phyloP scores from a whole-genome alignment of 2,888 invertebrate species.

The Ophioninae sp. region DNA sequence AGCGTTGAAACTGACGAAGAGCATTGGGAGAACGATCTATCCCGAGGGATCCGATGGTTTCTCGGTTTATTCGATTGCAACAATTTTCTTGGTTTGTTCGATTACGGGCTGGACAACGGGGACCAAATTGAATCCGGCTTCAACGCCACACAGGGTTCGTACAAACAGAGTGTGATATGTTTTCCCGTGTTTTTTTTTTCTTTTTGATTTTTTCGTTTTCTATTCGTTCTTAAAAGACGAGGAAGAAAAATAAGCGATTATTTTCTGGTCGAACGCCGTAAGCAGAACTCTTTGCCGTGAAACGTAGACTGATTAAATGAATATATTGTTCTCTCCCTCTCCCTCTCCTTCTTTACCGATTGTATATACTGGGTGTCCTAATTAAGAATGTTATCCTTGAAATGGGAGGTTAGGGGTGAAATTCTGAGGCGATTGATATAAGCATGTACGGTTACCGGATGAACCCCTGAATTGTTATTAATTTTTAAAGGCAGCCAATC shows the following conservation, averaged over 20 bases:
- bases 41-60: constrained; percentile 59
- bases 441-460: no score
- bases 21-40: constrained; percentile 24
- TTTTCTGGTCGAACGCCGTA: not conserved
- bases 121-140: constrained; percentile 69
- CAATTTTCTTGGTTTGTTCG: constrained; percentile 68
- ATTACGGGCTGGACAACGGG: constrained; percentile 69
- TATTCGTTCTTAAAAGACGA: not conserved
- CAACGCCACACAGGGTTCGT: constrained; percentile 47
- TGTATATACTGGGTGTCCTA: no score
- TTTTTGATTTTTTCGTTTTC: not conserved
- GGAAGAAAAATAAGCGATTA: not conserved
- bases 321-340: not conserved
- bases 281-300: not conserved
- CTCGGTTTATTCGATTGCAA: constrained; percentile 62
- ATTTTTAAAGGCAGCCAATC: no score
- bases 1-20: no score
- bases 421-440: no score
- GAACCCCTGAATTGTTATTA: no score
- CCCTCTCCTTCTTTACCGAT: not conserved
- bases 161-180: constrained; percentile 6
- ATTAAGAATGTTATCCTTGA: no score
- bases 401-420: no score
- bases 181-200: not conserved
- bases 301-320: not conserved